Evolutionary conservation across 1,140 invertebrate species (phyloP).

Genomic region (Mizuhopecten yessoensis): DNA sequence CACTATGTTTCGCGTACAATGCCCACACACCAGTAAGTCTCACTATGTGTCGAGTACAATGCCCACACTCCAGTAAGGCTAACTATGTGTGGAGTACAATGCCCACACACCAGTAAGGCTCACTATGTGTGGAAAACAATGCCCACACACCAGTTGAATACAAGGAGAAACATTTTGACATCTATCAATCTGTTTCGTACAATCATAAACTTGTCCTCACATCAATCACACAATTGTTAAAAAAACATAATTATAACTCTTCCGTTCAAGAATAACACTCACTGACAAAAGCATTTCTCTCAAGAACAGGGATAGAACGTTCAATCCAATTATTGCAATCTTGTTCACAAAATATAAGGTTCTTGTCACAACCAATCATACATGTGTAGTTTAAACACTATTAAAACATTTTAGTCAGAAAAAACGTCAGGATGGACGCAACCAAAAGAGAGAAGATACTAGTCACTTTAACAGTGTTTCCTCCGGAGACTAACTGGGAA

Average conservation of each 20-base stretch:
- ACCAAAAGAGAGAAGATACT: background rate
- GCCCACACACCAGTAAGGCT: too few relatives aligned
- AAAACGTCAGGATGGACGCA: background rate
- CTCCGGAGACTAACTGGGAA: background rate
- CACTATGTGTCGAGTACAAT: too few relatives aligned
- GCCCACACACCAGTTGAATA: too few relatives aligned
- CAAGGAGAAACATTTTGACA: background rate
- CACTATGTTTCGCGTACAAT: too few relatives aligned
- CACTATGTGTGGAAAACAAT: too few relatives aligned
- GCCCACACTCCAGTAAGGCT: too few relatives aligned
- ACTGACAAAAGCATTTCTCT: background rate
- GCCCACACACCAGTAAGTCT: too few relatives aligned
- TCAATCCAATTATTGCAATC: background rate
- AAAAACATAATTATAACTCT: background rate
- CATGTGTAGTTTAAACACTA: background rate
- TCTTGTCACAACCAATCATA: background rate
- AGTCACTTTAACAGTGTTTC: background rate
- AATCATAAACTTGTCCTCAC: background rate
- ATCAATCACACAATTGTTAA: background rate
- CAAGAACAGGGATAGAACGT: background rate
- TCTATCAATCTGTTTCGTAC: background rate
- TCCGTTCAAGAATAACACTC: background rate
- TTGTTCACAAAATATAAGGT: background rate
- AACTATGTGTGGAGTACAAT: too few relatives aligned
- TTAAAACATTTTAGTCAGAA: background rate